phyloP scores from a whole-genome alignment of 2,113 vertebrate species.

The Oophaga pumilio region DNA sequence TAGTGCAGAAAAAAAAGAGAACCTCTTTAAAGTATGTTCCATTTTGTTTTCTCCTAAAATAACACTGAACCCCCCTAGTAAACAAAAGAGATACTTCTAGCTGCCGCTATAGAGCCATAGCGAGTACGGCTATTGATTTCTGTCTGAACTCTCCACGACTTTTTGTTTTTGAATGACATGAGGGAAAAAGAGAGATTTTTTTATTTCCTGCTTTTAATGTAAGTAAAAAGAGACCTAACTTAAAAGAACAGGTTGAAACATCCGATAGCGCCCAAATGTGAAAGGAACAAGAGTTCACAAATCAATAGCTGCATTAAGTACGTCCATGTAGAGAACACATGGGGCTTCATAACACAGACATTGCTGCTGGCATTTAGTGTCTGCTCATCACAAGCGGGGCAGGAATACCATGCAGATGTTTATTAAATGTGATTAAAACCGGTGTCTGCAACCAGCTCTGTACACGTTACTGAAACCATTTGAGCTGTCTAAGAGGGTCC shows the following conservation, averaged over 20 bases:
- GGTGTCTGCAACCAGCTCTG: neutral
- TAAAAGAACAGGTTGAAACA: neutral
- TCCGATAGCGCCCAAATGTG: conserved; percentile 29
- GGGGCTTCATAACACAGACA: neutral
- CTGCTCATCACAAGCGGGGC: neutral
- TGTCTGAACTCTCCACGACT: neutral
- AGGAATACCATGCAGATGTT: neutral
- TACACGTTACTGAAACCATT: neutral
- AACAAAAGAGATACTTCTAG: neutral
- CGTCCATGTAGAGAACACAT: neutral
- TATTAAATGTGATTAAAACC: neutral
- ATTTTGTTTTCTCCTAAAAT: conserved; percentile 14
- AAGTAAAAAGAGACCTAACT: neutral
- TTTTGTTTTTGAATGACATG: conserved; percentile 39
- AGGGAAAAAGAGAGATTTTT: conserved; percentile 21
- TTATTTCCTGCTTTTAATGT: conserved; percentile 22
- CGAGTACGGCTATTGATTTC: conserved; percentile 47
- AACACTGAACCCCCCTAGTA: neutral
- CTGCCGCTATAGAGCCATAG: conserved; percentile 25
- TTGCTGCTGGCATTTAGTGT: neutral
- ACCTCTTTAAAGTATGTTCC: neutral
- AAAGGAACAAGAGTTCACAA: neutral
- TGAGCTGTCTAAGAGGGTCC: neutral
- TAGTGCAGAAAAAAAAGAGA: neutral
- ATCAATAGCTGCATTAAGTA: conserved; percentile 35